Base-by-base conservation (phyloP, 2,888 invertebrate species). In the Macrostomum cliftonense region DNA sequence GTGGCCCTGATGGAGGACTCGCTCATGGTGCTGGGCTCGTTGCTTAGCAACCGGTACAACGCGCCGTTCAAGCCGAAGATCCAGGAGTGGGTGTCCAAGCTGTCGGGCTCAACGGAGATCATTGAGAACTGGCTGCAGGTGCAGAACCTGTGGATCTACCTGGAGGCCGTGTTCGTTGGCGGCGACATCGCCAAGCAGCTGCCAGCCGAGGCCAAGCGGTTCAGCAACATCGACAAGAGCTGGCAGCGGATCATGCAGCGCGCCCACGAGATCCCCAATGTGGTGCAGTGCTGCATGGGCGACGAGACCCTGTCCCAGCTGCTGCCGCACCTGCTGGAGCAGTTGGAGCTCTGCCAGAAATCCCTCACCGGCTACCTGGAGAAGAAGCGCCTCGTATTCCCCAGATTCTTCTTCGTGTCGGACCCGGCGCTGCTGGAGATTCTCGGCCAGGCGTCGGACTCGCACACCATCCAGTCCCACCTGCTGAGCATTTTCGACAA, bases 231-330 rank as follows among this genome's bases (percentile, higher is more conserved):
- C 53, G 93, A 93, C 70, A 91, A 91, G 66, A 87, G 89, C 1
- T 93, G 93, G 93, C 88, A 89, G 69, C 91, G 89, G 69, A 91
- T 93, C 46, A 88, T 88, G 87, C 86, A 87, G 69, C 74, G 89
- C 52, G 91, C 91, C 0, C 91, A 93, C 63, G 91, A 93, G 70
- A 89, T 86, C 0, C 83, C 89, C 0, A 88, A 91, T 1, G 91
- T 93, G 4, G 88, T 93, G 0, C 80, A 83, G 1, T 93, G 93
- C 66, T 93, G 93, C 65, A 88, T 91, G 7, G 89, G 89, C 9
- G 93, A 93, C 63, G 93, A 93, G 70, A 76, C 88, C 42, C 74
- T 93, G 2, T 81, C 83, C 59, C 88, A 89, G 65, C 74, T 93
- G 19, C 70, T 93, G 28, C 91, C 91, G 0, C 89, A 91, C 74